Evolutionary conservation across 2,113 vertebrate species (phyloP), one percentile per base, ranked within the genome.

Genomic region (Pica pica): DNA sequence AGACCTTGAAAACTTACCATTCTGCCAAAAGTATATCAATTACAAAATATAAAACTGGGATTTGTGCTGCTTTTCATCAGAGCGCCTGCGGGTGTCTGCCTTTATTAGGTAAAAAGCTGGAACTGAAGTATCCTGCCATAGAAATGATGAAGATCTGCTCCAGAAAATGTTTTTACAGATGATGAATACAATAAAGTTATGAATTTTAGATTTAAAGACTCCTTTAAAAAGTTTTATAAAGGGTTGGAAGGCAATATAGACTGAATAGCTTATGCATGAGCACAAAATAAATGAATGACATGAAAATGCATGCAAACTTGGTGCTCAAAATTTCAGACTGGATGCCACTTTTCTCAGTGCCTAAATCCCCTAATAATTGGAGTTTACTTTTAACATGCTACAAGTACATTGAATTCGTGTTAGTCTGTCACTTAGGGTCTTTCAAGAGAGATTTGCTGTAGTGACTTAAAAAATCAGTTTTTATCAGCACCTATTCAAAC

Each of bases 21-120:
- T 69, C 28, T 39, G 10, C 20, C 33, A 83, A 87, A 78, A 82
- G 11, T 17, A 37, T 24, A 28, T 33, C 8, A 7, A 4, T 30
- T 30, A 52, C 8, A 79, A 82, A 94, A 71, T 56, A 44, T 6
- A 52, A 81, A 75, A 41, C 16, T 47, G 28, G 2, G 28, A 27
- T 81, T 82, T 84, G 33, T 15, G 31, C 8, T 85, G 33, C 24
- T 10, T 84, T 82, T 60, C 31, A 31, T 78, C 16, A 68, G 39
- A 78, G 63, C 24, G 75, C 18, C 1, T 2, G 2, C 24, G 39
- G 4, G 8, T 1, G 0, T 50, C 16, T 70, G 60, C 11, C 30
- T 89, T 41, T 82, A 21, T 20, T 23, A 68, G 7, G 2, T 47
- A 52, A 84, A 93, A 76, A 78, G 2, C 18, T 78, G 59, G 33